Percentiles rank a stretch among this genome's conserved stretches.
Evolutionary conservation across 2,888 invertebrate genomes (phyloP).

Genomic region (Tryphoninae sp.): DNA sequence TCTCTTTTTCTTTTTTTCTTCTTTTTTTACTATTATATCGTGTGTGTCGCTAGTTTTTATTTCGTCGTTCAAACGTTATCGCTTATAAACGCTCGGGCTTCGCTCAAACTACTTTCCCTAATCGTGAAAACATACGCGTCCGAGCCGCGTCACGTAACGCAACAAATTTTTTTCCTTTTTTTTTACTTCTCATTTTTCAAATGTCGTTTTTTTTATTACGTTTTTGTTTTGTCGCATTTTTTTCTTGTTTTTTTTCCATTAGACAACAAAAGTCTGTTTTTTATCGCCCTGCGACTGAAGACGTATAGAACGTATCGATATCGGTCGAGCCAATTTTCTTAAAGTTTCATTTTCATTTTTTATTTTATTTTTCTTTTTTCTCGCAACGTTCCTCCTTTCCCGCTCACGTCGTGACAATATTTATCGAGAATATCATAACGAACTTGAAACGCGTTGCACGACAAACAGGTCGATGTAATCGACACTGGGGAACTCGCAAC

Average conservation of each 20-base stretch:
- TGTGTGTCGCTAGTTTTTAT: slow-evolving; percentile 28
- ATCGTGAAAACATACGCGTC: slow-evolving; percentile 27
- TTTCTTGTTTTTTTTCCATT: background rate
- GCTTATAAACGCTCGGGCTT: slow-evolving; percentile 31
- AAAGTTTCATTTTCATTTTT: slow-evolving; percentile 2
- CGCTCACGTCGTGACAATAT: background rate
- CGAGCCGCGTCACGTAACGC: slow-evolving; percentile 2
- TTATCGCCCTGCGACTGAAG: background rate
- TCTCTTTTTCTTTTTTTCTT: background rate
- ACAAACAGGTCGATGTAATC: slow-evolving; percentile 41
- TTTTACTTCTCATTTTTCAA: background rate
- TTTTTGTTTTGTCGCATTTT: background rate
- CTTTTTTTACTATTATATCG: slow-evolving; percentile 1
- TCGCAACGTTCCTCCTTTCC: background rate
- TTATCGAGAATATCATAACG: slow-evolving; percentile 31
- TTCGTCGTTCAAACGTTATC: slow-evolving; percentile 50
- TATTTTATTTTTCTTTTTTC: background rate
- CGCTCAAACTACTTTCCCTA: slow-evolving; percentile 37
- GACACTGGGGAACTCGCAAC: slow-evolving; percentile 8
- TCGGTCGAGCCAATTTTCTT: slow-evolving; percentile 22
- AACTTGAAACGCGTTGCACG: slow-evolving; percentile 14
- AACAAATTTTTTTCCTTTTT: background rate
- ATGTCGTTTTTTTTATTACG: background rate
- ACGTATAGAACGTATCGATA: slow-evolving; percentile 5
- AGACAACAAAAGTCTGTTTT: background rate